A percentile compares a stretch with the other conserved stretches of the same genome.
These are phyloP conservation scores for Tragopan temminckii DNA, from an alignment of 2,797 vertebrate genomes.

Conservation along the genomic window DNA sequence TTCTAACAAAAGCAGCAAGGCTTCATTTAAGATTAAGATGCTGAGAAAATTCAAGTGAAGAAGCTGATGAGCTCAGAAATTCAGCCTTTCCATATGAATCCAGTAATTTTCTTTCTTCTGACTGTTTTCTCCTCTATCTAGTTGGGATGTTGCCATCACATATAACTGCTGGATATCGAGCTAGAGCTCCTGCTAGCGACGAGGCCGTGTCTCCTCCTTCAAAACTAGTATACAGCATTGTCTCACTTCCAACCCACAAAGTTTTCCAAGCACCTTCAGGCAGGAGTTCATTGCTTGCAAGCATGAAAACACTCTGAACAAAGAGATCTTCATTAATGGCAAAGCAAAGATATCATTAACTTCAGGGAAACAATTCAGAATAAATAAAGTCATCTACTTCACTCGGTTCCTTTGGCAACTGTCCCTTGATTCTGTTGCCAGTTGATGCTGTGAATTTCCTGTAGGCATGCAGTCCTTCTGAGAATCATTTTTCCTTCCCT, in stretches of 20 bases:
- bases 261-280: neutral
- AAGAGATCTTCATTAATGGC: neutral
- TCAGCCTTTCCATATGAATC: neutral
- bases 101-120: neutral
- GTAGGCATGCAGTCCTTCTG: neutral
- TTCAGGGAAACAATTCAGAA: neutral
- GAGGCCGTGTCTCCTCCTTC: neutral
- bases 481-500: neutral
- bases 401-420: neutral
- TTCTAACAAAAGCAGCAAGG: conserved; percentile 2
- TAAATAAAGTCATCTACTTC: neutral
- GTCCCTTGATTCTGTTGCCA: neutral
- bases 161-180: neutral
- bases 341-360: neutral
- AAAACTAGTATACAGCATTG: neutral
- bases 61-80: conserved; percentile 32
- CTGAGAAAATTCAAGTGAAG: conserved; percentile 24
- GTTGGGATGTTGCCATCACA: neutral
- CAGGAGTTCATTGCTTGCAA: neutral
- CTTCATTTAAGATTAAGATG: neutral
- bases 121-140: neutral
- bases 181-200: neutral
- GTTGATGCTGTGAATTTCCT: neutral
- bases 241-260: neutral
- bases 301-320: neutral